Evolutionary conservation across 2,797 vertebrate species (phyloP).

Genomic region (Brotula barbata): DNA sequence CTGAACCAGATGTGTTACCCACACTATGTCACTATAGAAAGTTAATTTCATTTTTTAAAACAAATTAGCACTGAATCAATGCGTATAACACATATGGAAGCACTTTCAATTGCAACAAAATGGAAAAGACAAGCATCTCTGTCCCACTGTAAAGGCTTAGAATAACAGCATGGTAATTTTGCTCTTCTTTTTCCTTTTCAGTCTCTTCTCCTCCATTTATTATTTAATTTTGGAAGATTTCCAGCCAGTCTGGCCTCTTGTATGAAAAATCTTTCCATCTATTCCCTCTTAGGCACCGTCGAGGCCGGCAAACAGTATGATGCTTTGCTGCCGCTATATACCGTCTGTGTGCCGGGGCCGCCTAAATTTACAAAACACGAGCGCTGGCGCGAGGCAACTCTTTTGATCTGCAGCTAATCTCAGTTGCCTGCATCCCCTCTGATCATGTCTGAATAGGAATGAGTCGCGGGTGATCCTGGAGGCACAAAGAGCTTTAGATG

Average conservation of each 20-base stretch:
- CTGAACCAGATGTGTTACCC: conserved; percentile 67
- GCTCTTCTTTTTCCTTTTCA: conserved; percentile 48
- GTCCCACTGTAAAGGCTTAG: conserved; percentile 58
- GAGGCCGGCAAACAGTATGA: conserved; percentile 70
- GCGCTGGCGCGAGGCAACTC: conserved; percentile 74
- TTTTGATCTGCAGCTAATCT: conserved; percentile 84
- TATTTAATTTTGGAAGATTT: conserved; percentile 66
- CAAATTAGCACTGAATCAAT: conserved; percentile 66
- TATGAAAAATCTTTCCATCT: conserved; percentile 61
- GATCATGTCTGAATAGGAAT: conserved; percentile 83
- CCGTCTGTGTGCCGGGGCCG: conserved; percentile 61
- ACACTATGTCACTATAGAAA: conserved; percentile 60
- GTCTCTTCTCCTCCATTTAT: conserved; percentile 61
- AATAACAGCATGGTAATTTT: conserved; percentile 48
- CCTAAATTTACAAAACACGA: conserved; percentile 80
- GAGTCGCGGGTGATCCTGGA: conserved; percentile 78
- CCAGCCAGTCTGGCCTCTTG: conserved; percentile 60
- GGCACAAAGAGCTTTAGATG: conserved; percentile 80
- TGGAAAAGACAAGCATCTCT: conserved; percentile 55
- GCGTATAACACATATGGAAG: conserved; percentile 71
- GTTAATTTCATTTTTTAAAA: conserved; percentile 72
- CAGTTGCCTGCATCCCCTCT: conserved; percentile 82
- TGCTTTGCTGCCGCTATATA: conserved; percentile 63
- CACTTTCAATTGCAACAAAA: conserved; percentile 50
- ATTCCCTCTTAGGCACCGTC: conserved; percentile 63